Evolutionary conservation across 2,888 invertebrate genomes (phyloP), one percentile per base, ranked within the genome.

Genomic region (Epirrhoe alternata): DNA sequence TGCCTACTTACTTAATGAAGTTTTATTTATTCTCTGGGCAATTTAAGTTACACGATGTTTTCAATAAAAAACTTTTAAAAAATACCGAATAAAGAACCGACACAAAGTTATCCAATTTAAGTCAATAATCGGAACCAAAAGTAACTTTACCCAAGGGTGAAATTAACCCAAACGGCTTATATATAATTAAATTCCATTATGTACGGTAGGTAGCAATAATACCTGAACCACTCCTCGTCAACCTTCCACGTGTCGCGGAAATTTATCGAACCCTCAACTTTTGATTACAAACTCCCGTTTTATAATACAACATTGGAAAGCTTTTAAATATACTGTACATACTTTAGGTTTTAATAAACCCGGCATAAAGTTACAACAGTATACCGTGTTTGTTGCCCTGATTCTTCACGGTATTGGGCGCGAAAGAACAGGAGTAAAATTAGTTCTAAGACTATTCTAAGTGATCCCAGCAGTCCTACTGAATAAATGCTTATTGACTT

Each of bases 261-360:
- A 67, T 70, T 70, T 61, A 65, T 53, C 52, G 57, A 68, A 69
- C 60, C 61, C 57, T 6, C 16, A 73, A 73, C 62, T 73, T 73
- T 71, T 73, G 68, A 71, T 71, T 68, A 65, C 56, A 53, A 24
- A 12, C 53, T 59, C 64, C 52, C 52, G 55, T 59, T 60, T 69
- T 66, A 69, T 45, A 45, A 54, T 62, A 58, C 57, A 64, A 57
- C 45, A 1, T 24, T 60, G 31, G 4, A 50, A 30, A 12, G 42
- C 55, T 45, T 7, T 7, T 5, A 17, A 17, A 4, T 12, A 8
- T 30, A 4, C 0, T 24, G 24, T 24, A 24, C 1, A 3, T 24
- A 24, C 24, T 24, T 24, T 24, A 1, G 24, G 24, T 3, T 24
- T 24, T 24, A 24, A 24, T 24, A 24, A 24, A 24, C 24, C 24